A percentile compares a stretch with the other conserved stretches of the same genome.
These are phyloP conservation scores for Lutraria lutraria DNA, from an alignment of 2,888 invertebrate species.

Conservation along the genomic window DNA sequence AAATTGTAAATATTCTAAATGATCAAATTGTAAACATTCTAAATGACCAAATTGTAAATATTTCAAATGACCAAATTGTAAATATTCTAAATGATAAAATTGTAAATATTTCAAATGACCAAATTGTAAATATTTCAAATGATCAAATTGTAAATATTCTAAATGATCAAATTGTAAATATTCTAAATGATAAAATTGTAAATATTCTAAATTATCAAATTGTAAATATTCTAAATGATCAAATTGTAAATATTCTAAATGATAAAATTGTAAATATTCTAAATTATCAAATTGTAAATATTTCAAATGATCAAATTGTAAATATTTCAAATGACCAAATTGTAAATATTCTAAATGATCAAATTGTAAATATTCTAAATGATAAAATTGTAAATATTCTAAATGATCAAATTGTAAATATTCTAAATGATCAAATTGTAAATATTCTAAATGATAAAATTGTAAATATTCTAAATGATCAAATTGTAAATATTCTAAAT, in stretches of 20 bases:
- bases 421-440: neutral
- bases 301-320: conserved; percentile 18
- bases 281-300: too few relatives aligned
- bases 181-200: neutral
- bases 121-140: neutral
- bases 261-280: conserved; percentile 17
- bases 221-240: neutral
- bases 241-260: too few relatives aligned
- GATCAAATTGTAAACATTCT: too few relatives aligned
- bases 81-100: too few relatives aligned
- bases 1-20: neutral
- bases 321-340: neutral
- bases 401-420: conserved; percentile 18
- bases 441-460: too few relatives aligned
- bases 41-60: too few relatives aligned
- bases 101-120: neutral
- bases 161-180: conserved; percentile 18
- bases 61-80: too few relatives aligned
- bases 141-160: too few relatives aligned
- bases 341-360: too few relatives aligned
- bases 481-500: too few relatives aligned
- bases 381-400: too few relatives aligned
- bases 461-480: neutral
- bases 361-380: neutral
- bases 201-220: too few relatives aligned